Evolutionary conservation across 1,140 invertebrate species (phyloP), one percentile per base, ranked within the genome.

Genomic region (Lasaia peninsularis): DNA sequence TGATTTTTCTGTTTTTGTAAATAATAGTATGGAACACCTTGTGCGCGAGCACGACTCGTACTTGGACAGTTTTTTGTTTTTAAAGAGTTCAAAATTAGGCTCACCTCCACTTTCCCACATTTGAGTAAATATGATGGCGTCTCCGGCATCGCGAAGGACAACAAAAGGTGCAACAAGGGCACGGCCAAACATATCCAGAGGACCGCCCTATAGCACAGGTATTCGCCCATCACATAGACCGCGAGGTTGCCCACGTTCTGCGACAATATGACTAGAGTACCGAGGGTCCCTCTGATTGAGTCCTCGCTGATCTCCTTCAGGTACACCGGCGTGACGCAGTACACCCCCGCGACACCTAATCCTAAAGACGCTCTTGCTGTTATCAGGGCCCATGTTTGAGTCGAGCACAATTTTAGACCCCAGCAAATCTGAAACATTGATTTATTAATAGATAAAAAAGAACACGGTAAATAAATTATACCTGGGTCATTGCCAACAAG

Each of bases 261-360:
- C 0, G 80, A 82, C 0, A 87, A 60, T 0, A 87, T 67, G 11
- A 87, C 84, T 8, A 87, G 51, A 52, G 77, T 85, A 0, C 84
- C 84, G 0, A 85, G 56, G 0, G 72, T 81, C 2, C 84, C 84
- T 34, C 84, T 61, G 16, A 87, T 81, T 11, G 73, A 73, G 18
- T 87, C 80, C 35, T 87, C 81, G 54, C 84, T 87, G 11, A 85
- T 84, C 32, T 87, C 84, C 35, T 87, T 87, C 52, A 87, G 79
- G 61, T 87, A 87, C 0, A 87, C 50, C 1, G 84, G 82, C 0
- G 82, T 86, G 21, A 87, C 84, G 0, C 85, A 80, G 52, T 87
- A 87, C 8, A 75, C 74, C 0, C 82, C 82, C 9, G 72, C 73
- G 0, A 83, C 77, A 0, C 80, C 79, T 0, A 85, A 54, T 0